These are phyloP conservation scores for Meloidogyne hapla DNA, from an alignment of 1,140 invertebrate genomes.

Conservation along the genomic window DNA sequence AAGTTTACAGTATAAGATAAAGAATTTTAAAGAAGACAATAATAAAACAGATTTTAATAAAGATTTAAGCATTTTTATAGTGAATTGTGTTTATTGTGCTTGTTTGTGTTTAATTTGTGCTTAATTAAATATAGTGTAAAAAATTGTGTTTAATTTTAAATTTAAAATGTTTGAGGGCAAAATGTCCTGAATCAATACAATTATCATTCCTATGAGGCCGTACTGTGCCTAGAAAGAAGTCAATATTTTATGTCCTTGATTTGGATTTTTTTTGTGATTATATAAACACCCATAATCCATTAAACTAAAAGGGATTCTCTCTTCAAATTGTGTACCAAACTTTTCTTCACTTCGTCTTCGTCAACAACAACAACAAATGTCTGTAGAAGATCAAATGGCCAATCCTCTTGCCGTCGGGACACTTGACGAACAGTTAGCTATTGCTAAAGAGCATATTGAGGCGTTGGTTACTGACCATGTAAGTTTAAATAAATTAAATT, in stretches of 20 bases:
- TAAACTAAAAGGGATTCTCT: too few relatives aligned
- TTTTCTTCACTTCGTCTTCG: not conserved
- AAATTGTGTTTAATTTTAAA: too few relatives aligned
- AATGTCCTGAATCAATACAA: too few relatives aligned
- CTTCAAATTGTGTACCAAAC: not conserved
- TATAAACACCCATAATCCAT: too few relatives aligned
- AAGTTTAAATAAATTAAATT: not conserved
- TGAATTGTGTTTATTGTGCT: too few relatives aligned
- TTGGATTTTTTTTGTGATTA: too few relatives aligned
- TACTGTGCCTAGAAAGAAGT: too few relatives aligned
- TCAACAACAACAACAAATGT: not conserved
- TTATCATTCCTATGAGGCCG: too few relatives aligned
- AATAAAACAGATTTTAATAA: not conserved
- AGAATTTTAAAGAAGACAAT: not conserved
- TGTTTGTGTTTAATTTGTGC: too few relatives aligned
- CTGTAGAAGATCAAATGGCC: not conserved
- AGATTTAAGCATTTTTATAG: not conserved
- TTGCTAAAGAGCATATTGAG: not conserved
- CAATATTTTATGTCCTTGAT: too few relatives aligned
- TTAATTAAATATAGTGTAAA: too few relatives aligned
- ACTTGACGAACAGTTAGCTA: not conserved
- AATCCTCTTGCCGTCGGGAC: not conserved
- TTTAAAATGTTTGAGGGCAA: too few relatives aligned
- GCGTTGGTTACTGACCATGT: constrained; percentile 1
- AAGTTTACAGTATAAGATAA: not conserved